Evolutionary conservation across 2,113 vertebrate genomes (phyloP).

Genomic region (Oriolus oriolus): DNA sequence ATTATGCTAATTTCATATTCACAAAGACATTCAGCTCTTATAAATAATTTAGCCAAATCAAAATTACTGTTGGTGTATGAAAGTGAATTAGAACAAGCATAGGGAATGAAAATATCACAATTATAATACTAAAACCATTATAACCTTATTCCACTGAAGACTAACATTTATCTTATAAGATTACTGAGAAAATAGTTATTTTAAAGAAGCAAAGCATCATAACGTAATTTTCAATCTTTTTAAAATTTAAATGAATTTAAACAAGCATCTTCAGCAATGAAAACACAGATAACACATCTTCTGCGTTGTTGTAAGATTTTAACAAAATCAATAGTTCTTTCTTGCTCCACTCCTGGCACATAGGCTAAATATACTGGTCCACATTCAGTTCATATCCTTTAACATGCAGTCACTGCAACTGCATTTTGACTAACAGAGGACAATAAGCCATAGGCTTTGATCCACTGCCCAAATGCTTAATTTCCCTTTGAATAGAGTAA

Average conservation of each 20-base stretch:
- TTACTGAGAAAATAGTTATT: background rate
- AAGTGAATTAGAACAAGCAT: background rate
- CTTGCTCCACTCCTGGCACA: background rate
- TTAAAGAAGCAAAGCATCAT: background rate
- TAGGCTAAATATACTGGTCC: background rate
- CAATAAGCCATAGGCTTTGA: background rate
- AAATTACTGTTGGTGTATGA: background rate
- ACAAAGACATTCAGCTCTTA: background rate
- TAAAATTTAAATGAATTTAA: background rate
- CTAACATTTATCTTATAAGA: background rate
- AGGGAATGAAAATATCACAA: background rate
- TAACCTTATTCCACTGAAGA: background rate
- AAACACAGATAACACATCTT: background rate
- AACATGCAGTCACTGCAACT: background rate
- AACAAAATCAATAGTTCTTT: background rate
- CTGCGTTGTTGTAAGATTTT: background rate
- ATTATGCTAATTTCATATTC: background rate
- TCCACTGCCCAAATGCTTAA: background rate
- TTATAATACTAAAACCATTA: background rate
- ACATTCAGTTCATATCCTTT: background rate
- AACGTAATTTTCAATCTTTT: background rate
- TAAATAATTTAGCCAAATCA: background rate
- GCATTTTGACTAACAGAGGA: background rate
- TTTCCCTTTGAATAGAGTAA: background rate
- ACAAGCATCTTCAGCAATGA: background rate